Conservation (phyloP, 2,113 vertebrate genomes). For the Eidolon helvum region DNA sequence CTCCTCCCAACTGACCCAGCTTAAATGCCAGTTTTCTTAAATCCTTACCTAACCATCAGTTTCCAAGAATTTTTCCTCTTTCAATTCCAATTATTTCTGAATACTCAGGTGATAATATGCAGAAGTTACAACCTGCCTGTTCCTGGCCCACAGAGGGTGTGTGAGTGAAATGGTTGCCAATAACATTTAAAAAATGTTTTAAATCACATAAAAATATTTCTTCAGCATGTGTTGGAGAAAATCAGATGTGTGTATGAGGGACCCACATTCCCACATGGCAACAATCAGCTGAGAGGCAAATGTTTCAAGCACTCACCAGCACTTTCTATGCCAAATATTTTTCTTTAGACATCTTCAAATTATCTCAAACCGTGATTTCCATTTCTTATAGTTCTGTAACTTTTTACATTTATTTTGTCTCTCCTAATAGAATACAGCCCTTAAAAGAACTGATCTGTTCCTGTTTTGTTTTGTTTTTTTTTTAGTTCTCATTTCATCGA, state of each 20-base stretch:
- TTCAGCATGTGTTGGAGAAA: neutral
- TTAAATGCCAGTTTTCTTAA: neutral
- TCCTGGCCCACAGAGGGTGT: neutral
- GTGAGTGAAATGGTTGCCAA: neutral
- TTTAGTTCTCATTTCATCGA: neutral
- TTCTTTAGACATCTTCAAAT: neutral
- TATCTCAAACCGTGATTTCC: neutral
- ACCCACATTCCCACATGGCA: neutral
- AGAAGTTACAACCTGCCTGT: neutral
- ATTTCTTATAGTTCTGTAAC: neutral
- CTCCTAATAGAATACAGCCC: neutral
- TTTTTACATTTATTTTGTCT: neutral
- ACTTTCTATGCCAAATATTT: neutral
- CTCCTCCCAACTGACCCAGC: neutral
- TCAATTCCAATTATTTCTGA: constrained; percentile 21
- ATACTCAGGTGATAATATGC: neutral
- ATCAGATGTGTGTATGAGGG: neutral
- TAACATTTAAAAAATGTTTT: neutral
- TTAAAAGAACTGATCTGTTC: neutral
- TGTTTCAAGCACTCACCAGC: neutral
- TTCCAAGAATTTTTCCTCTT: neutral
- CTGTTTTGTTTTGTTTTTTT: neutral
- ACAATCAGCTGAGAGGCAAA: neutral
- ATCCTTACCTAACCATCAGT: neutral
- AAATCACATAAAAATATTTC: neutral